Evolutionary conservation across 1,140 invertebrate genomes (phyloP).

Genomic region (Delia radicum): DNA sequence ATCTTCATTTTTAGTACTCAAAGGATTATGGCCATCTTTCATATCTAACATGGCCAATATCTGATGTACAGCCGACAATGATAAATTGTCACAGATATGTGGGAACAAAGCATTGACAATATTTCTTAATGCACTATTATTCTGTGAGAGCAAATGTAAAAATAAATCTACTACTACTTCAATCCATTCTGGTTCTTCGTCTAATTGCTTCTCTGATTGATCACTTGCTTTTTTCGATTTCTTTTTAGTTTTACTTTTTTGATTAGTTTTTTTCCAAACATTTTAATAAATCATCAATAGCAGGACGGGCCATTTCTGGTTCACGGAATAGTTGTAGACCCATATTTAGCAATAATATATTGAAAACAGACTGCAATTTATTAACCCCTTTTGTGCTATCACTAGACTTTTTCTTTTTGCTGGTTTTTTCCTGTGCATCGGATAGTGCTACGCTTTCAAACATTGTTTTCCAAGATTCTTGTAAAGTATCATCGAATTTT

Average conservation of each 20-base stretch:
- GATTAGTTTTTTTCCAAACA: slow-evolving; percentile 66
- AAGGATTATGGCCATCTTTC: slow-evolving; percentile 63
- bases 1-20: slow-evolving; percentile 58
- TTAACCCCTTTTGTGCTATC: slow-evolving; percentile 31
- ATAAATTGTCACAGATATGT: slow-evolving; percentile 70
- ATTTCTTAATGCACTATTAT: slow-evolving; percentile 67
- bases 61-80: slow-evolving; percentile 66
- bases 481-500: slow-evolving; percentile 58
- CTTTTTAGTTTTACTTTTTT: slow-evolving; percentile 55
- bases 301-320: slow-evolving; percentile 65
- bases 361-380: slow-evolving; percentile 61
- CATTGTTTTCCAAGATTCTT: slow-evolving; percentile 65
- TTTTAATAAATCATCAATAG: slow-evolving; percentile 68
- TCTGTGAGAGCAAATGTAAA: slow-evolving; percentile 70
- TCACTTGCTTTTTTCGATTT: slow-evolving; percentile 28
- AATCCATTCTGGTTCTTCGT: slow-evolving; percentile 71
- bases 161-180: slow-evolving; percentile 78
- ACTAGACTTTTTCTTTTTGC: slow-evolving; percentile 36
- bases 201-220: not conserved
- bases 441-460: slow-evolving; percentile 50
- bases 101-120: slow-evolving; percentile 72
- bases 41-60: slow-evolving; percentile 73
- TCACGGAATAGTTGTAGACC: slow-evolving; percentile 72
- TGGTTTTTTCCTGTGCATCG: slow-evolving; percentile 45
- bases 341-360: slow-evolving; percentile 69